Evolutionary conservation across 2,888 invertebrate species (phyloP).

Genomic region (Campoplex capitator): DNA sequence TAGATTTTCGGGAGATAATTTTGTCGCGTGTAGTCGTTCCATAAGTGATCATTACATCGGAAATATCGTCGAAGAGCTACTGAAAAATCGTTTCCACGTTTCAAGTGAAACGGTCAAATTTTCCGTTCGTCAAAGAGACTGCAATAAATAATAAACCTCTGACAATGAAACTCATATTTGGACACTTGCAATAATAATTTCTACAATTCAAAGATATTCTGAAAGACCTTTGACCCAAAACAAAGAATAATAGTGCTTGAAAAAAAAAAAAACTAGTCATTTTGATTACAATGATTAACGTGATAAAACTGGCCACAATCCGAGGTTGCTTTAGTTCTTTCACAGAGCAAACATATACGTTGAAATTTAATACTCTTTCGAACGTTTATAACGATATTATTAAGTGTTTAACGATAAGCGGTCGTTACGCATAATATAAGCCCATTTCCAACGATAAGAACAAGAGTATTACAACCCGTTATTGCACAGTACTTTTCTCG

Average conservation of each 20-base stretch:
- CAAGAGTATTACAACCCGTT: constrained; percentile 25
- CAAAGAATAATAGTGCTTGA: neutral
- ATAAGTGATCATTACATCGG: neutral
- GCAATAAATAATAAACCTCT: neutral
- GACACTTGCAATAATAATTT: neutral
- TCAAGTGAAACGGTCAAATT: neutral
- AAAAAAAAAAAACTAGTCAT: neutral
- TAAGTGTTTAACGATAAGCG: constrained; percentile 52
- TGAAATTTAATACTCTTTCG: constrained; percentile 41
- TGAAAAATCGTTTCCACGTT: neutral
- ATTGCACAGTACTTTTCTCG: constrained; percentile 43
- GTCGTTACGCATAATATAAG: constrained; percentile 57
- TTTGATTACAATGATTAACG: neutral
- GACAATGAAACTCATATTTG: neutral
- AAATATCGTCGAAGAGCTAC: neutral
- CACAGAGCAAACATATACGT: neutral
- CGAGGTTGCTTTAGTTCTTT: constrained; percentile 5
- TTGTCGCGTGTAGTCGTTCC: constrained; percentile 8
- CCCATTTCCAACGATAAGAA: constrained; percentile 59
- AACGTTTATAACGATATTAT: constrained; percentile 59
- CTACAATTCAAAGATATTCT: neutral
- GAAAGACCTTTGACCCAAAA: neutral
- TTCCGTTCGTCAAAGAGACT: neutral
- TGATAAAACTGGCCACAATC: neutral
- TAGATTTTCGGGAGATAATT: constrained; percentile 36